These are phyloP conservation scores for Drosophila orosa DNA, from an alignment of 1,140 invertebrate species.

Conservation along the genomic window DNA sequence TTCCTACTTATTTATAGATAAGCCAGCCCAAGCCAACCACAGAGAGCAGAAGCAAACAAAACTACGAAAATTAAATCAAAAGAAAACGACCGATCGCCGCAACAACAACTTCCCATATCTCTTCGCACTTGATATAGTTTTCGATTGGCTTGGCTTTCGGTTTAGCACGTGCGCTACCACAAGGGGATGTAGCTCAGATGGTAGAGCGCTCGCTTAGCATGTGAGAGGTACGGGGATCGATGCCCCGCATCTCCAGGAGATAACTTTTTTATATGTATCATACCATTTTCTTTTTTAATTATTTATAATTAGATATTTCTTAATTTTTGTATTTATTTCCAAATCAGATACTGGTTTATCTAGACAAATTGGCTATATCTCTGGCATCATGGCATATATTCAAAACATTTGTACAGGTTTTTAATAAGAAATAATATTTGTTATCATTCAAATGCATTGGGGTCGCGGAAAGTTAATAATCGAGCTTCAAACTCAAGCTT, in stretches of 20 bases:
- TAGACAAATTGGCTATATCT: no score
- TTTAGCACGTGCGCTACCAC: not conserved
- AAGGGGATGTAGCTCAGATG: slow-evolving; percentile 89
- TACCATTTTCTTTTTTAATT: slow-evolving; percentile 21
- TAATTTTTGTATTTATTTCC: not conserved
- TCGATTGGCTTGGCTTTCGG: slow-evolving; percentile 4
- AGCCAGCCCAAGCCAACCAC: not conserved
- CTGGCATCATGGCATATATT: no score
- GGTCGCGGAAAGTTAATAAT: no score
- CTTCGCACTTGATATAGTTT: slow-evolving; percentile 18
- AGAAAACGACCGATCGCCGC: slow-evolving; percentile 3
- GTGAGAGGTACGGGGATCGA: slow-evolving; percentile 93
- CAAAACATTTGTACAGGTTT: no score
- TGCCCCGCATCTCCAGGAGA: slow-evolving; percentile 87
- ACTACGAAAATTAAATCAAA: slow-evolving; percentile 33
- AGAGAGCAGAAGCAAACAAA: slow-evolving; percentile 1
- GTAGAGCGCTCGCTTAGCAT: slow-evolving; percentile 94
- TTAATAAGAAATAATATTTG: no score
- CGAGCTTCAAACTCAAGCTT: no score
- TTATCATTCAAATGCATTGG: no score
- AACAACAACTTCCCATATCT: not conserved
- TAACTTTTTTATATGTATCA: slow-evolving; percentile 6
- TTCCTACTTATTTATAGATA: slow-evolving; percentile 45
- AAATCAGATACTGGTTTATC: no score
- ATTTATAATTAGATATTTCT: not conserved